Evolutionary conservation across 1,140 invertebrate genomes (phyloP), one percentile per base, ranked within the genome.

Genomic region (Chelonus insularis): DNA sequence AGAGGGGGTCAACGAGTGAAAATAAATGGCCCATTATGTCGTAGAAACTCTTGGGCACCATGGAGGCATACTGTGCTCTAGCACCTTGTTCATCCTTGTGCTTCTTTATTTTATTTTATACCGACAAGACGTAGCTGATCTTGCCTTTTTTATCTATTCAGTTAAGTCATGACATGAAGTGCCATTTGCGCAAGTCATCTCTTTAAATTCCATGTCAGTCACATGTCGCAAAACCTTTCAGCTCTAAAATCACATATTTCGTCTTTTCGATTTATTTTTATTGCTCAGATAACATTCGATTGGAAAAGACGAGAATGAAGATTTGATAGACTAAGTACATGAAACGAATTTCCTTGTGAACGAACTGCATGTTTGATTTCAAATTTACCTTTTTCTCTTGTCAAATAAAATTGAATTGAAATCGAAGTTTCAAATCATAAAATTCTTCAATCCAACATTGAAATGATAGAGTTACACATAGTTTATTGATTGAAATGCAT

Each of bases 1-100:
- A 63, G 62, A 57, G 70, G 69, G 70, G 69, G 67, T 72, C 70
- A 71, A 72, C 70, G 65, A 72, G 70, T 71, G 70, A 72, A 72
- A 72, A 72, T 72, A 72, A 72, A 72, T 72, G 70, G 70, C 43
- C 70, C 69, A 72, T 72, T 72, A 72, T 65, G 57, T 66, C 65
- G 41, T 63, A n/a, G 59, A 63, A 64, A 64, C 58, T 47, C 41
- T 57, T 57, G 56, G 41, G 43, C 47, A 47, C 25, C 56, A 48
- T 37, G 43, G 41, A 34, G 34, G 29, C 56, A 37, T 11, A 47
- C 14, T 12, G n/a, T n/a, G 4, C 16, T 59, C 32, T 59, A 55
- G 57, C 68, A 59, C 32, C 51, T 34, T 36, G 37, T 25, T 48
- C 59, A 50, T 55, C 16, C 45, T 25, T 56, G n/a, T n/a, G 21